phyloP scores from a whole-genome alignment of 2,113 vertebrate species.

The Seriola aureovittata region DNA sequence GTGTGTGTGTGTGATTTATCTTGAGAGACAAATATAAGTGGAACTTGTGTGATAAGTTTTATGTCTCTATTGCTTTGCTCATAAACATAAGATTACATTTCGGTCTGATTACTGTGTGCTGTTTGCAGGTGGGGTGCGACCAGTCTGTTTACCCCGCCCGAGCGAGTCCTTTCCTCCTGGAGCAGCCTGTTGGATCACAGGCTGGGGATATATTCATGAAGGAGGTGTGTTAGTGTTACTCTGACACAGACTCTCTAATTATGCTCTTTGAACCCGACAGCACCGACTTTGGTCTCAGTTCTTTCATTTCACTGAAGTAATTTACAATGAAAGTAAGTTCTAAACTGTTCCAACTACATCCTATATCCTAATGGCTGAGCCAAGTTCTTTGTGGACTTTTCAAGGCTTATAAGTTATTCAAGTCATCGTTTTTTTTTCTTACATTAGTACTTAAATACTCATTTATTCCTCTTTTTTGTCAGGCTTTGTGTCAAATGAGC shows the following conservation, averaged over 20 bases:
- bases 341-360: neutral
- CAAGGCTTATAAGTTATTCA: too few species aligned
- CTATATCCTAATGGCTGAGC: neutral
- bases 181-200: slow-evolving; percentile 83
- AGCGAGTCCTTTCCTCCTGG: slow-evolving; percentile 77
- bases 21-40: too few species aligned
- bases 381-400: neutral
- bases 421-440: neutral
- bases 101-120: neutral
- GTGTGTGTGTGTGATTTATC: too few species aligned
- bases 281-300: neutral
- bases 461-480: neutral
- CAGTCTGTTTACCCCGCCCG: slow-evolving; percentile 82
- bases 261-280: neutral
- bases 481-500: slow-evolving; percentile 72
- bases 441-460: neutral
- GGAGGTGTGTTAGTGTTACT: slow-evolving; percentile 74
- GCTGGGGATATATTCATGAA: slow-evolving; percentile 83
- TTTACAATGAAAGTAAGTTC: neutral
- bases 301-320: neutral
- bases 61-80: slow-evolving; percentile 12
- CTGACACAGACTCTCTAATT: neutral
- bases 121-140: slow-evolving; percentile 75
- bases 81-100: neutral
- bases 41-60: slow-evolving; percentile 5